Base-by-base conservation (phyloP, 2,888 invertebrate genomes). In the Heliconius ethilla region DNA sequence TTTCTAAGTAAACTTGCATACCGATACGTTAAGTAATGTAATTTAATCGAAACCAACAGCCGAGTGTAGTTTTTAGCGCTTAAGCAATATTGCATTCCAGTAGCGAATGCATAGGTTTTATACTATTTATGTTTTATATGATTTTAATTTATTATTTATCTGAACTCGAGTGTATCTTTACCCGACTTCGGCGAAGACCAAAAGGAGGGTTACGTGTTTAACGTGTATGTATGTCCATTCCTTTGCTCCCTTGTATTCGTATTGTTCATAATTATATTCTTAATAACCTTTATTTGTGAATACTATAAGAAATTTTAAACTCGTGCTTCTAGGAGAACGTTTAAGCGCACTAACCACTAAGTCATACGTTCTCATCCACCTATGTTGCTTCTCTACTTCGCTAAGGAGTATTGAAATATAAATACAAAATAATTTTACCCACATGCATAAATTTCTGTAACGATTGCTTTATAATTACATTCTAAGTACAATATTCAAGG, bases 41-140 rank as follows among this genome's bases (percentile, higher is more conserved):
- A 33, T 72, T 72, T 37, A 59, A 40, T 63, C 63, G 45, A 63
- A 63, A 63, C 27, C 74, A 74, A 63, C 37, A 63, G 74, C 27
- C 51, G 65, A 70, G 51, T 55, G 55, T 65, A 72, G 72, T 76
- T 76, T 72, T 76, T 65, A 76, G 76, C 72, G 63, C 72, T 76
- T 72, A 65, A 65, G 76, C 76, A 70, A 72, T 72, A 72, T 76
- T 25, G 66, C 18, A 72, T 72, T 72, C 63, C 70, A 33, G 37
- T 55, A 25, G 55, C 33, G 22, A 70, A 37, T 63, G 59, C 70
- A 27, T 66, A 27, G 76, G 51, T 25, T 62, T 70, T n/a, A 37
- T 76, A 76, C 10, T 63, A 51, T 75, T 65, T 51, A 65, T 51
- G 15, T 63, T 51, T 45, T 69, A 62, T 76, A 70, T 51, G n/a